Percentiles rank a stretch among this genome's conserved stretches.
Conservation (phyloP, 1,140 invertebrate genomes). For the Idris sp. region DNA sequence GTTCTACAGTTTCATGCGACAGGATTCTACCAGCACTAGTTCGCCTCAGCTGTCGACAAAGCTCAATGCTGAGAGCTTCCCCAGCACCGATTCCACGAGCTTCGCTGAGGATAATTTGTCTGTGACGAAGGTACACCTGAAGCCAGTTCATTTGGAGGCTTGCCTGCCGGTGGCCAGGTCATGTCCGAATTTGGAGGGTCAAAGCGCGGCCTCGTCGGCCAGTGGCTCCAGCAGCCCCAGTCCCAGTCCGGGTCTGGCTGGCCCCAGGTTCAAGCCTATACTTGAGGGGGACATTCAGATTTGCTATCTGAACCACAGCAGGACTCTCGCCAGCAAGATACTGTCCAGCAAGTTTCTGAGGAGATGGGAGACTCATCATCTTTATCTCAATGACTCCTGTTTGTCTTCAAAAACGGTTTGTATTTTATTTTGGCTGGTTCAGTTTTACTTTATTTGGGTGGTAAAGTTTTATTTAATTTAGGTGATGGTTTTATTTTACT, state of each 20-base stretch:
- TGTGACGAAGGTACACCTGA: slow-evolving; percentile 68
- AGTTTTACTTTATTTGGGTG: too few relatives aligned
- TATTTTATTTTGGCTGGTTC: too few relatives aligned
- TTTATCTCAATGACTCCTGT: slow-evolving; percentile 84
- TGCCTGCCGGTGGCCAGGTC: slow-evolving; percentile 79
- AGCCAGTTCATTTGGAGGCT: slow-evolving; percentile 76
- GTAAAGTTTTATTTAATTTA: too few relatives aligned
- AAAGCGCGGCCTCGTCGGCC: slow-evolving; percentile 70
- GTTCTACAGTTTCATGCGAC: slow-evolving; percentile 74
- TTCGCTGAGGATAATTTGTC: slow-evolving; percentile 58
- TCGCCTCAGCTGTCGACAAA: slow-evolving; percentile 71
- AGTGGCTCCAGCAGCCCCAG: slow-evolving; percentile 73
- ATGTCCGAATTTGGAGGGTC: slow-evolving; percentile 74
- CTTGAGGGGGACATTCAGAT: slow-evolving; percentile 87
- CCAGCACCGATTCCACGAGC: slow-evolving; percentile 54
- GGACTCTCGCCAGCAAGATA: slow-evolving; percentile 89
- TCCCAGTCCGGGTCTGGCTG: slow-evolving; percentile 78
- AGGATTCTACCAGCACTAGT: slow-evolving; percentile 75
- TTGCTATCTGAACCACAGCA: slow-evolving; percentile 88
- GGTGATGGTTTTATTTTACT: too few relatives aligned
- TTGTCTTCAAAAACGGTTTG: slow-evolving; percentile 88
- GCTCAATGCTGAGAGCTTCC: slow-evolving; percentile 53
- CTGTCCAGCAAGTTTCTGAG: slow-evolving; percentile 88
- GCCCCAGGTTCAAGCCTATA: slow-evolving; percentile 86
- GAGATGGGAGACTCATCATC: slow-evolving; percentile 88